Percentiles rank a stretch among this genome's conserved stretches.
Evolutionary conservation across 2,797 vertebrate genomes (phyloP).

Genomic region (Antennarius maculatus): DNA sequence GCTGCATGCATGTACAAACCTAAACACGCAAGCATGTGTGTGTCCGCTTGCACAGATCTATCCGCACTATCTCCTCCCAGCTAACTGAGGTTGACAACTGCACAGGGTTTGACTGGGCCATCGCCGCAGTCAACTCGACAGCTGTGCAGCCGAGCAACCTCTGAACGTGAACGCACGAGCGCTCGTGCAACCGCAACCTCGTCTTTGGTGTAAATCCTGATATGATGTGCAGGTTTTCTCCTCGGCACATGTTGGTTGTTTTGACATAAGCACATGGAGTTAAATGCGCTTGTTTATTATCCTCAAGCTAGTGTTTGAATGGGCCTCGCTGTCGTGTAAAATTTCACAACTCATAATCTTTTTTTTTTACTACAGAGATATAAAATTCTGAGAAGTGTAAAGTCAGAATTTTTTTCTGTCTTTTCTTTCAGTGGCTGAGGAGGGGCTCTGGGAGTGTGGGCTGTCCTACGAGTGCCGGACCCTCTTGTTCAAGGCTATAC

Average conservation of each 20-base stretch:
- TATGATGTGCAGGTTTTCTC: slow-evolving; percentile 49
- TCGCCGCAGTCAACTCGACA: slow-evolving; percentile 72
- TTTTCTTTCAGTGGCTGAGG: slow-evolving; percentile 89
- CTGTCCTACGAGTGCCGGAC: slow-evolving; percentile 97
- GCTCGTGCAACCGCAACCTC: slow-evolving; percentile 7
- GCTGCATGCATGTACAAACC: slow-evolving; percentile 40
- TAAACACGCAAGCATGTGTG: slow-evolving; percentile 54
- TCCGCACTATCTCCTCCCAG: slow-evolving; percentile 39
- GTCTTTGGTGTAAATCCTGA: slow-evolving; percentile 37
- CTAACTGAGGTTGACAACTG: slow-evolving; percentile 78
- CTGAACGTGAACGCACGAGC: slow-evolving; percentile 8
- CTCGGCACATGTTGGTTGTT: slow-evolving; percentile 53
- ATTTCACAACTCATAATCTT: neutral
- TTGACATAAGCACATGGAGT: slow-evolving; percentile 52
- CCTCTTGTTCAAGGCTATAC: slow-evolving; percentile 97
- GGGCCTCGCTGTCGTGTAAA: slow-evolving; percentile 41
- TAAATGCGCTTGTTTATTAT: slow-evolving; percentile 51
- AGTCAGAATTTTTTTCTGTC: slow-evolving; percentile 2
- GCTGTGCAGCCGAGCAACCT: slow-evolving; percentile 57
- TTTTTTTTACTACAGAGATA: slow-evolving; percentile 7
- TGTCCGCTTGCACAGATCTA: slow-evolving; percentile 41
- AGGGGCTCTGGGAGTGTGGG: slow-evolving; percentile 96
- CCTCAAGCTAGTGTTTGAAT: slow-evolving; percentile 44
- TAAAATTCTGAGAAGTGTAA: slow-evolving; percentile 11
- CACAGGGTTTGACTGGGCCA: slow-evolving; percentile 70